Percentiles rank a stretch among this genome's conserved stretches.
phyloP scores from a whole-genome alignment of 1,140 invertebrate genomes.

The Drosophila fuyamai region DNA sequence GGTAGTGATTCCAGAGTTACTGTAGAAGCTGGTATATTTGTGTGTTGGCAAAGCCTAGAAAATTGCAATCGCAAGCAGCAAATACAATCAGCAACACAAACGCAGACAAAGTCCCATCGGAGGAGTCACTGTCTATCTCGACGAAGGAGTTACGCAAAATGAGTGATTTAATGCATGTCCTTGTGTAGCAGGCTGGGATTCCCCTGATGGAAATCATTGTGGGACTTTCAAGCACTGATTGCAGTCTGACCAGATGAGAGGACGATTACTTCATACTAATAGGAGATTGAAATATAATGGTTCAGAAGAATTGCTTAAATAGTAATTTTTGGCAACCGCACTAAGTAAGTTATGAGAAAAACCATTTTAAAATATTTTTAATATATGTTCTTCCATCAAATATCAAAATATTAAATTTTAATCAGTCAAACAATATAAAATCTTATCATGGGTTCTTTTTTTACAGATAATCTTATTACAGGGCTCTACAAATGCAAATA shows the following conservation, averaged over 20 bases:
- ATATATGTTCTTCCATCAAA: no score
- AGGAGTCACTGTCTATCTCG: conserved; percentile 14
- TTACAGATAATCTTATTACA: no score
- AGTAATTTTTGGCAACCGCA: neutral
- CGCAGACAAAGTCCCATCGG: conserved; percentile 33
- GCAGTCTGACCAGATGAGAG: conserved; percentile 12
- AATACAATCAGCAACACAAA: conserved; percentile 65
- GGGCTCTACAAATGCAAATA: no score
- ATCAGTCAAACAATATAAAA: no score
- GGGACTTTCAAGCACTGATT: conserved; percentile 23
- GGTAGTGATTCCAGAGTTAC: conserved; percentile 53
- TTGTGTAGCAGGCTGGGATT: conserved; percentile 12
- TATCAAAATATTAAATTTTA: no score
- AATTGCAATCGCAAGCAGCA: conserved; percentile 70
- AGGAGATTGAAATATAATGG: neutral
- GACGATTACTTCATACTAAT: conserved; percentile 30
- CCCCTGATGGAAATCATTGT: conserved; percentile 38
- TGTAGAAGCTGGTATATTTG: conserved; percentile 16
- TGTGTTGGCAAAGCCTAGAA: conserved; percentile 48
- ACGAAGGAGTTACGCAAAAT: conserved; percentile 27
- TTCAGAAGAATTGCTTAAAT: neutral
- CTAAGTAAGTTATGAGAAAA: no score
- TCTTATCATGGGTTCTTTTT: no score
- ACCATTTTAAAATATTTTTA: no score
- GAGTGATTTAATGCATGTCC: conserved; percentile 39